These are phyloP conservation scores for Nestor notabilis DNA, from an alignment of 2,113 vertebrate species.

Conservation along the genomic window DNA sequence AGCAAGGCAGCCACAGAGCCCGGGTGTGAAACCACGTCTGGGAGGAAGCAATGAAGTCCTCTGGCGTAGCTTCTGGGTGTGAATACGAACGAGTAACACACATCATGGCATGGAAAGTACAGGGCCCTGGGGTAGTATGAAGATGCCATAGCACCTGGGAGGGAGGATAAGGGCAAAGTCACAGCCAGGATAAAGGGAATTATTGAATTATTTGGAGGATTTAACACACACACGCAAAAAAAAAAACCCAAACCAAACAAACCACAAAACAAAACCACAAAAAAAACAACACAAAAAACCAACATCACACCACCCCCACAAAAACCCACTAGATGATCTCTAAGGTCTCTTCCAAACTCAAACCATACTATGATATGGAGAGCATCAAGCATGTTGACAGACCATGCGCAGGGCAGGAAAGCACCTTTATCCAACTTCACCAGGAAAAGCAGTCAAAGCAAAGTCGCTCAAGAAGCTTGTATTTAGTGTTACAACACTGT, in stretches of 20 bases:
- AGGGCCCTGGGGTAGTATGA: not conserved
- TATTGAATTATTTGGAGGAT: not conserved
- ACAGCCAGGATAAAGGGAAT: not conserved
- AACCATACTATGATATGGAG: not conserved
- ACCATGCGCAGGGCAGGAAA: not conserved
- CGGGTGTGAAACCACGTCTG: rapidly evolving
- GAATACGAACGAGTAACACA: not conserved
- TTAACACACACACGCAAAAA: not conserved
- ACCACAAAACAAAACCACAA: no score
- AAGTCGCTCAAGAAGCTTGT: not conserved
- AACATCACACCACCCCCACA: not conserved
- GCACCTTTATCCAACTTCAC: not conserved
- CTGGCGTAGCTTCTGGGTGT: rapidly evolving
- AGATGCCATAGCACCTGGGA: not conserved
- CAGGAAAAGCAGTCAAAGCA: not conserved
- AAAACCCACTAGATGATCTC: not conserved
- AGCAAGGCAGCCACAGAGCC: not conserved
- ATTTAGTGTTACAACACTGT: not conserved
- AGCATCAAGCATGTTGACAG: not conserved
- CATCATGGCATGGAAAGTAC: not conserved
- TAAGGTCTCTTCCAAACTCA: not conserved
- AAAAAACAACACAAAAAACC: no score
- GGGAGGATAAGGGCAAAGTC: not conserved
- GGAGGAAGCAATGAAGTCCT: not conserved
- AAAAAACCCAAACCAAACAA: no score